Base-by-base conservation (phyloP, 2,888 invertebrate genomes). In the Parochlus steinenii region DNA sequence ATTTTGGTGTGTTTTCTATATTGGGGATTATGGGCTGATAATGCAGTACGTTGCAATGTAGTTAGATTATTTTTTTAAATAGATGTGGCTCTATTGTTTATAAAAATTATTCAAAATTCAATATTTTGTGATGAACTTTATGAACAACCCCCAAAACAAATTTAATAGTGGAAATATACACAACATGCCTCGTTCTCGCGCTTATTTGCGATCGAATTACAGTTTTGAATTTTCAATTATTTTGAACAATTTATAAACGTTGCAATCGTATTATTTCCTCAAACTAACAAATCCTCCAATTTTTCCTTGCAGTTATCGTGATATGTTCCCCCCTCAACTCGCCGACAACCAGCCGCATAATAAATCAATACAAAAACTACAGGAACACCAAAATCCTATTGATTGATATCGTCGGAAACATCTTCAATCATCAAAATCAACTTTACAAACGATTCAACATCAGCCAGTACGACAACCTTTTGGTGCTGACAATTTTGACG, bases 401-500 rank as follows among this genome's bases (percentile, higher is more conserved):
- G 40, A 57, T 59, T 46, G 59, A 59, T 43, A 51, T 56, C 39
- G 49, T 52, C 41, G 58, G 56, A 33, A 50, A 48, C 39, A 55
- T 59, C 34, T 53, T 59, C 31, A 56, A 56, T 47, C 51, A 49
- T 22, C 49, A 54, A 41, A 54, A 54, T 46, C 47, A 48, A 35
- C 55, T 58, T 45, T 58, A 57, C 47, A 51, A 52, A 46, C 33
- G 38, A 43, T 37, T 58, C 39, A 48, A 49, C 36, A 48, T 48
- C 47, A 16, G 44, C 51, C 15, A 44, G 18, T 15, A 24, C 8
- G 17, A 29, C 25, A 58, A 58, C 48, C 47, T 58, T 32, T 46
- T 59, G 39, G 48, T 59, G 39, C 48, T 59, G 45, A 58, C 59
- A 37, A 52, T 58, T 42, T 45, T 59, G 33, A 59, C 56, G 45